These are phyloP conservation scores for Phaenicophaeus curvirostris DNA, from an alignment of 2,797 vertebrate genomes.

Conservation along the genomic window DNA sequence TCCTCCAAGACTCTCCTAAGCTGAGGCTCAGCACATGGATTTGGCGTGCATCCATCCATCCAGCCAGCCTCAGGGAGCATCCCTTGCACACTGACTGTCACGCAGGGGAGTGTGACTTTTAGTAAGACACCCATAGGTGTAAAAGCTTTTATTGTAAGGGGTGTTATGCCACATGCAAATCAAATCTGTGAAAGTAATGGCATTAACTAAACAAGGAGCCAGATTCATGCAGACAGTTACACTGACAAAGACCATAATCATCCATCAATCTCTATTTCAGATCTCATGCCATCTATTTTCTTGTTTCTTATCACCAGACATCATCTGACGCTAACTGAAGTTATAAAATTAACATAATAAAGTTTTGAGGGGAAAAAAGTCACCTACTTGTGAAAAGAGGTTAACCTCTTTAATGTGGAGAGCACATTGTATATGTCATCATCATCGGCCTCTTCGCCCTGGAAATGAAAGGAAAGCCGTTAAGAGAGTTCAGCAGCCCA, in stretches of 20 bases:
- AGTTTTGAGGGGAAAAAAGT: not conserved
- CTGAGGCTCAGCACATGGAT: not conserved
- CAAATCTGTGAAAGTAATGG: not conserved
- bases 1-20: not conserved
- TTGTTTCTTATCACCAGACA: not conserved
- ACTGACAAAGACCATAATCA: not conserved
- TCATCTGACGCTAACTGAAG: not conserved
- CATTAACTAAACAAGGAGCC: not conserved
- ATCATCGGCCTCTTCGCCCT: conserved; percentile 98
- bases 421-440: conserved; percentile 98
- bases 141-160: not conserved
- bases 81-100: not conserved
- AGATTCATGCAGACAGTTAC: not conserved
- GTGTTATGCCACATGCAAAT: not conserved
- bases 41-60: not conserved
- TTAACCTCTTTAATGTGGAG: conserved; percentile 94
- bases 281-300: not conserved
- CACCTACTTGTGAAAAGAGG: conserved; percentile 97
- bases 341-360: not conserved
- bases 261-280: not conserved
- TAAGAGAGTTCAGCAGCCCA: not conserved
- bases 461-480: conserved; percentile 33
- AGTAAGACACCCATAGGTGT: not conserved
- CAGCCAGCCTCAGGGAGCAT: not conserved
- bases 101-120: not conserved